These are phyloP conservation scores for Aleiodes leptofemur DNA, from an alignment of 2,888 invertebrate species.

Conservation along the genomic window DNA sequence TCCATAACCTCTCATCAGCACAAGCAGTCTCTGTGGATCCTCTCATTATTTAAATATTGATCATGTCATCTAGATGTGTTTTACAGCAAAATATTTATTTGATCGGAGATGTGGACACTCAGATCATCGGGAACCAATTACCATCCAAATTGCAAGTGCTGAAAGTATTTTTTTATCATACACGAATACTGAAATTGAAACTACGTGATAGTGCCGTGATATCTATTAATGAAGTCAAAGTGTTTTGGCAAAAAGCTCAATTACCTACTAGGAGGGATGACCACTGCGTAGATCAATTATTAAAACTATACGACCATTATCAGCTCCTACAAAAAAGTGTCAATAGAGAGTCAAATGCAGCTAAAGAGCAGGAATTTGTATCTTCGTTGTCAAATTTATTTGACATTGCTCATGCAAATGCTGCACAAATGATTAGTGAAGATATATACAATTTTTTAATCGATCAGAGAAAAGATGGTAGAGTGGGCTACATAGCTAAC, in stretches of 20 bases:
- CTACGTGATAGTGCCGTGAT: too few species aligned
- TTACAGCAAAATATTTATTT: constrained; percentile 41
- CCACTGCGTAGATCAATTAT: too few species aligned
- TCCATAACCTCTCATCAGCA: constrained; percentile 19
- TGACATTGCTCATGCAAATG: too few species aligned
- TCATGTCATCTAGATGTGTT: constrained; percentile 11
- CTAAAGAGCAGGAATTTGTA: constrained; percentile 36
- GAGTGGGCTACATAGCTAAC: too few species aligned
- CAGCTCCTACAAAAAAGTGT: too few species aligned
- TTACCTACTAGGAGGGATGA: too few species aligned
- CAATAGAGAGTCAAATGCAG: neutral
- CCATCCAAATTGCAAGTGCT: constrained; percentile 43
- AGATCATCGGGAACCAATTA: constrained; percentile 43
- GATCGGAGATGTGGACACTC: constrained; percentile 41
- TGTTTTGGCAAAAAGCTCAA: too few species aligned
- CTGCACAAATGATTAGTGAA: too few species aligned
- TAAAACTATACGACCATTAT: too few species aligned
- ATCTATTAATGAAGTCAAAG: too few species aligned
- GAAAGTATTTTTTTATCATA: constrained; percentile 41
- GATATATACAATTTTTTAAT: too few species aligned
- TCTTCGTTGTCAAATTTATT: constrained; percentile 6
- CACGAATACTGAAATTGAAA: neutral
- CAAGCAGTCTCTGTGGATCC: constrained; percentile 3
- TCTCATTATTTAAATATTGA: constrained; percentile 2
- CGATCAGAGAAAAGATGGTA: too few species aligned